phyloP scores from a whole-genome alignment of 2,797 vertebrate genomes.

The Gephyroberyx darwinii region DNA sequence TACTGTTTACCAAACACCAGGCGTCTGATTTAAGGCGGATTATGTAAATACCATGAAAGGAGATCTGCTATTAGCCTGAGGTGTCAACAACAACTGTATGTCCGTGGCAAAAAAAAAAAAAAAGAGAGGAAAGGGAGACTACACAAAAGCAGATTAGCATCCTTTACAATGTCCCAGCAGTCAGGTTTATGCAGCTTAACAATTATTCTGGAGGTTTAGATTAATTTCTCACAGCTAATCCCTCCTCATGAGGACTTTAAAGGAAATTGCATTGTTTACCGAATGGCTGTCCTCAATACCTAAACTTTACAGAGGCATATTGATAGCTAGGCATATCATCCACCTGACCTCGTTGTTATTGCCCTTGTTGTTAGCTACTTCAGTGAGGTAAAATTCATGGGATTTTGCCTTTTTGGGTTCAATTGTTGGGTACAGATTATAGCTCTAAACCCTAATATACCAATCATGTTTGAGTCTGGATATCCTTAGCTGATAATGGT shows the following conservation, averaged over 20 bases:
- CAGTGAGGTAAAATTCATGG: neutral
- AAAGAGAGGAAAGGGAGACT: constrained; percentile 13
- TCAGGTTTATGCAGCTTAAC: constrained; percentile 33
- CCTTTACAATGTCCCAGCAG: too few relatives aligned
- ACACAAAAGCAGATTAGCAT: too few relatives aligned
- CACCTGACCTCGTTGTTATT: neutral
- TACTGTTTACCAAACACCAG: constrained; percentile 2
- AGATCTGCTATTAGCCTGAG: constrained; percentile 50
- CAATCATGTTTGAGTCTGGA: neutral
- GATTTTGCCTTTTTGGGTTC: too few relatives aligned
- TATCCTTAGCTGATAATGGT: neutral
- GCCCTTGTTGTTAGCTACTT: neutral
- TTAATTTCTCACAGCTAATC: constrained; percentile 39
- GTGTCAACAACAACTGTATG: constrained; percentile 31
- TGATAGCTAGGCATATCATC: constrained; percentile 3
- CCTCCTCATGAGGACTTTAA: constrained; percentile 22
- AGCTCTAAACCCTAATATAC: too few relatives aligned
- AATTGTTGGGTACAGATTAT: too few relatives aligned
- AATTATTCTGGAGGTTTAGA: constrained; percentile 31
- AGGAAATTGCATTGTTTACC: constrained; percentile 9
- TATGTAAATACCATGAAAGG: constrained; percentile 45
- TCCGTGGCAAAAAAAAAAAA: constrained; percentile 52
- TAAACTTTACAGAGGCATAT: constrained; percentile 11
- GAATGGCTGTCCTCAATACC: constrained; percentile 15
- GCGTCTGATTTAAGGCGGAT: constrained; percentile 40